Base-by-base conservation (phyloP, 2,113 vertebrate genomes). In the Microtus montanus region DNA sequence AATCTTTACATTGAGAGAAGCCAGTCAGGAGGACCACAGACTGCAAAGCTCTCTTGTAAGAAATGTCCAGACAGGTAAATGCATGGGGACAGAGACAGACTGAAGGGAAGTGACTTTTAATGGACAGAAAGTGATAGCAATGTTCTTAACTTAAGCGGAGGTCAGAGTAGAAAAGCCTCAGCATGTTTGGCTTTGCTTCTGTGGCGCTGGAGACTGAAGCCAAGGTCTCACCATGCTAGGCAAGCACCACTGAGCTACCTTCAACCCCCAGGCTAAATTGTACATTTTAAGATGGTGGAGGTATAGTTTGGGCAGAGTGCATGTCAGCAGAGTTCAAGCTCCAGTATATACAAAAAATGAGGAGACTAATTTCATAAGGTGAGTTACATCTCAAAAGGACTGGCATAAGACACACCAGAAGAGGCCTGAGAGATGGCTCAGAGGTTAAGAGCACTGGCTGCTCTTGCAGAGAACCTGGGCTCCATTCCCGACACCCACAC, bases 311-410 rank as follows among this genome's bases (percentile, higher is more conserved):
- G 28, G 33, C n/a, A 89, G 87, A 75, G n/a, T 24, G 1, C 10
- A 26, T 0, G 22, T 89, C 86, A n/a, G 49, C 38, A 54, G 13
- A 44, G 26, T 54, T 83, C 44, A 47, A 77, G 52, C 14, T 11
- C 38, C 47, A 94, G 22, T 17, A 47, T 30, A 7, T 33, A 85
- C 35, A 61, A 30, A 44, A 30, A 61, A 49, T 10, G 33, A 64
- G 8, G 33, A 30, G 19, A n/a, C 38, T 33, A 44, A 77, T 54
- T 74, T 86, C 79, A 71, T 1, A 87, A 52, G 52, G 12, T 84
- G 30, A 92, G 89, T 68, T 86, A 78, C 13, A 61, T 28, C n/a
- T 96, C 78, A 89, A 89, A 79, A 73, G 66, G 47, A 54, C 71
- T 70, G 1, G 44, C 87, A 95, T 19, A 63, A 66, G 49, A 78